A percentile compares a stretch with the other conserved stretches of the same genome.
phyloP scores from a whole-genome alignment of 1,140 invertebrate species.

The Drosophila rufa region DNA sequence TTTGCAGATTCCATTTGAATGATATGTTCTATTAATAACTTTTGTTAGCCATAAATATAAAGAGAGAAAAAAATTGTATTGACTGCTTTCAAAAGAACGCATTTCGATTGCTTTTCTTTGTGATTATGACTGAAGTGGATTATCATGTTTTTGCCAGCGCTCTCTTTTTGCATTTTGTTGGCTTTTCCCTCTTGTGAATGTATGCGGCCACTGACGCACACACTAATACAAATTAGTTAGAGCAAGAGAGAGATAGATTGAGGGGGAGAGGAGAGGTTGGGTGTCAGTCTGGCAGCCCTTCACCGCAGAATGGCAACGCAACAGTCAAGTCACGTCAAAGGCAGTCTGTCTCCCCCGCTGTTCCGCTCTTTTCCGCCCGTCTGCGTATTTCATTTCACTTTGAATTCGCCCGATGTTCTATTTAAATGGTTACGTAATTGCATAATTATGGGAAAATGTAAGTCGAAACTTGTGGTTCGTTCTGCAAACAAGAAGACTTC shows the following conservation, averaged over 20 bases:
- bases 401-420: slow-evolving; percentile 74
- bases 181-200: slow-evolving; percentile 18
- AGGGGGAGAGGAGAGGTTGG: background rate
- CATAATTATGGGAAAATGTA: slow-evolving; percentile 77
- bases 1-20: background rate
- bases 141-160: slow-evolving; percentile 15
- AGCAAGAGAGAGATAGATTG: background rate
- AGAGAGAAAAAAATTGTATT: background rate
- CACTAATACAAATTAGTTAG: slow-evolving; percentile 61
- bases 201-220: slow-evolving; percentile 20
- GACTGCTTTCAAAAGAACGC: slow-evolving; percentile 5
- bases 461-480: slow-evolving; percentile 54
- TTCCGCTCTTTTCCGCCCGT: slow-evolving; percentile 7
- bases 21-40: slow-evolving; percentile 6
- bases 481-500: slow-evolving; percentile 26
- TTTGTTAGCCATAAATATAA: slow-evolving; percentile 8
- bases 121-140: slow-evolving; percentile 50
- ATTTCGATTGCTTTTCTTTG: slow-evolving; percentile 33
- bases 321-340: slow-evolving; percentile 72
- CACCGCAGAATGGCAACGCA: slow-evolving; percentile 62
- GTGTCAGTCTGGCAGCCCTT: slow-evolving; percentile 41
- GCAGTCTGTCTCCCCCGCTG: slow-evolving; percentile 32
- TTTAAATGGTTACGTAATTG: slow-evolving; percentile 83
- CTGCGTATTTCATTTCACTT: slow-evolving; percentile 67
- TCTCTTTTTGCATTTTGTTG: slow-evolving; percentile 18